Conservation (phyloP, 2,888 invertebrate genomes). For the Cremastinae sp. region DNA sequence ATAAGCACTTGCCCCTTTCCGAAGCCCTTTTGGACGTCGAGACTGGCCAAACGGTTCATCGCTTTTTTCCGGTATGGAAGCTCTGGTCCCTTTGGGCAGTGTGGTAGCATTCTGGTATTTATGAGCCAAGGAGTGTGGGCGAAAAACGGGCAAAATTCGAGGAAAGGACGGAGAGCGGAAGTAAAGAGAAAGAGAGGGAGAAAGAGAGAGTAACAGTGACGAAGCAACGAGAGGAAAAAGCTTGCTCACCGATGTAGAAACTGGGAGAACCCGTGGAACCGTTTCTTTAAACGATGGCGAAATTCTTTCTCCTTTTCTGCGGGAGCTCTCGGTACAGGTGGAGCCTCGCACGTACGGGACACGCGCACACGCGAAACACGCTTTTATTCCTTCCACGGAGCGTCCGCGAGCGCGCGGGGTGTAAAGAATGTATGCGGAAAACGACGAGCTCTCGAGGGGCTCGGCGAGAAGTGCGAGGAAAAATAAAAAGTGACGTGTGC, state of each 20-base stretch:
- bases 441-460: slow-evolving; percentile 46
- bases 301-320: slow-evolving; percentile 37
- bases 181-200: slow-evolving; percentile 59
- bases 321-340: neutral
- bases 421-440: slow-evolving; percentile 58
- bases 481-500: slow-evolving; percentile 52
- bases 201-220: slow-evolving; percentile 56
- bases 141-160: no score
- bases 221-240: slow-evolving; percentile 61
- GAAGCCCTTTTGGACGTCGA: no score
- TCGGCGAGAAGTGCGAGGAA: slow-evolving; percentile 49
- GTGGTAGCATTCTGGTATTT: no score
- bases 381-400: slow-evolving; percentile 46
- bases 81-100: slow-evolving; percentile 24
- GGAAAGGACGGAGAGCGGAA: slow-evolving; percentile 69
- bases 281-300: slow-evolving; percentile 67
- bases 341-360: neutral
- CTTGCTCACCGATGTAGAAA: slow-evolving; percentile 71
- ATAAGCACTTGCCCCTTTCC: neutral
- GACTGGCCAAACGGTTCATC: no score
- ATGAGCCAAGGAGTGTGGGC: neutral
- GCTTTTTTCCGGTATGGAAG: slow-evolving; percentile 16
- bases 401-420: slow-evolving; percentile 32
- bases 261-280: slow-evolving; percentile 66
- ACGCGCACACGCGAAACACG: slow-evolving; percentile 8